Evolutionary conservation across 1,140 invertebrate species (phyloP), one percentile per base, ranked within the genome.

Genomic region (Halictus rubicundus): DNA sequence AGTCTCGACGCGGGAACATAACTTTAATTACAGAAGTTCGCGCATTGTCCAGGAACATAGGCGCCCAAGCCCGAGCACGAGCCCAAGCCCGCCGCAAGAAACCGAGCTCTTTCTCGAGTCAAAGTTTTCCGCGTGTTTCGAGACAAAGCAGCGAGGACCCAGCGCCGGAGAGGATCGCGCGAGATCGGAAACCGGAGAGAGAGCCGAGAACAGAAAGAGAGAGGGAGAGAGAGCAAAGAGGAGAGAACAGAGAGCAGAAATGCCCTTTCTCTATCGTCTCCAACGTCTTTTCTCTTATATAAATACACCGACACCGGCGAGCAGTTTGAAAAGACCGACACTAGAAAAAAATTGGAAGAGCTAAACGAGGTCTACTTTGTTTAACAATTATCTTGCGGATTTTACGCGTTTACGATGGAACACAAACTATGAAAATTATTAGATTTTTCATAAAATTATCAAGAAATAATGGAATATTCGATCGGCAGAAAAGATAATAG

Each of bases 1-100:
- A 76, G 75, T 86, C 84, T 80, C 78, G 84, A 82, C 87, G 84
- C 76, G 82, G 82, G 87, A 88, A 80, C 82, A 82, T 89, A 90
- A 90, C 89, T 89, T 89, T 89, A 89, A 90, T 89, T 88, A 90
- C 88, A 83, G 82, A 90, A 90, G 89, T 90, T 90, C 68, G 86
- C 68, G 78, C 81, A 89, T 90, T 90, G 89, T 90, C 88, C 87
- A 87, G 86, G 83, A 88, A 88, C 81, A 81, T 75, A 63, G 73
- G 81, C 52, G 46, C 42, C 10, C 42, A 32, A 32, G 32, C 32
- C 32, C 32, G 32, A 32, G 32, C 32, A 2, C 32, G 32, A 32
- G 32, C 32, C 32, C 32, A 32, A 32, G 42, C 42, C 10, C 10
- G 10, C 57, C 52, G 70, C 80, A 88, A 85, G 89, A 89, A 90